Evolutionary conservation across 2,888 invertebrate genomes (phyloP).

Genomic region (Agrilus cyanescens): DNA sequence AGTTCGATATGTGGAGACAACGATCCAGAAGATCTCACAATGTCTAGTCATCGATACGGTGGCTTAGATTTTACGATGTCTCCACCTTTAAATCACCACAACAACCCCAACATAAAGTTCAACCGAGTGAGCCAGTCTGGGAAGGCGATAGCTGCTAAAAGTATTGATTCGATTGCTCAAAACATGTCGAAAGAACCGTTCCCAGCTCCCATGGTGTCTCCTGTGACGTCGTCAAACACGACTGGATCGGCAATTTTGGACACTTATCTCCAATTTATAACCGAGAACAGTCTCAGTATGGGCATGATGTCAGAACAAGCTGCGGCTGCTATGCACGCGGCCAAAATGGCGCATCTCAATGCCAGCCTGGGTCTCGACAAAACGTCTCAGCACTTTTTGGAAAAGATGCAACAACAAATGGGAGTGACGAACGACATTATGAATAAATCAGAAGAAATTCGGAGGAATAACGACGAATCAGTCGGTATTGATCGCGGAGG

Average conservation of each 20-base stretch:
- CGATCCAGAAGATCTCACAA: conserved; percentile 74
- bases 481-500: conserved; percentile 41
- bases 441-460: conserved; percentile 38
- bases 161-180: conserved; percentile 49
- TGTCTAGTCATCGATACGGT: conserved; percentile 43
- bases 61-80: conserved; percentile 36
- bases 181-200: conserved; percentile 55
- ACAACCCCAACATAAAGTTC: conserved; percentile 33
- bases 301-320: conserved; percentile 55
- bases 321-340: conserved; percentile 61
- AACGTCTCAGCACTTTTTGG: conserved; percentile 47
- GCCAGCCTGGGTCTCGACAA: conserved; percentile 43
- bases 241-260: conserved; percentile 71
- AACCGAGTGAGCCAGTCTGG: conserved; percentile 34
- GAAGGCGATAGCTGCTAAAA: conserved; percentile 54
- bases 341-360: conserved; percentile 66
- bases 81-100: conserved; percentile 34
- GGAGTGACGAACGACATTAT: conserved; percentile 45
- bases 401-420: conserved; percentile 52
- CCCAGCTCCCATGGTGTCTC: conserved; percentile 45
- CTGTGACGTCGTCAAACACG: conserved; percentile 36
- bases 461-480: conserved; percentile 42
- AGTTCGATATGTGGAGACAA: conserved; percentile 68
- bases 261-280: conserved; percentile 79
- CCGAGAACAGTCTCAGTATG: conserved; percentile 66